These are phyloP conservation scores for Neolamprologus longior DNA, from an alignment of 2,113 vertebrate species.

Conservation along the genomic window DNA sequence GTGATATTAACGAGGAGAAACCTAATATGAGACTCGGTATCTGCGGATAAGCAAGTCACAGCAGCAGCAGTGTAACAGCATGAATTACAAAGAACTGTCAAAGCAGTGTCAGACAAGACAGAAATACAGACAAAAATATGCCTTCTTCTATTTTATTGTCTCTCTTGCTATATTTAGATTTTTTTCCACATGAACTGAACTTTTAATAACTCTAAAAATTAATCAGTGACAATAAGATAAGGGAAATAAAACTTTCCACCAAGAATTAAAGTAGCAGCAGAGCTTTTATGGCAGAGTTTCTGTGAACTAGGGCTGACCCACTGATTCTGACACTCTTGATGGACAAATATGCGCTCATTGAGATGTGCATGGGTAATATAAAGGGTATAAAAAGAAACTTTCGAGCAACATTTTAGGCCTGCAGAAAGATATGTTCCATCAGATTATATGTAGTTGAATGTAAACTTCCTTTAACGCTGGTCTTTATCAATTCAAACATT, in stretches of 20 bases:
- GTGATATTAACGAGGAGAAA: not conserved
- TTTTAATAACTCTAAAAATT: not conserved
- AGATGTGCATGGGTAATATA: not conserved
- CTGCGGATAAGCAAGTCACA: not conserved
- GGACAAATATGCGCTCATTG: not conserved
- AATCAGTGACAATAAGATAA: not conserved
- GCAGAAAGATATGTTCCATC: not conserved
- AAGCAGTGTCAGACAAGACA: not conserved
- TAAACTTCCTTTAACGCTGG: not conserved
- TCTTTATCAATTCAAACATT: not conserved
- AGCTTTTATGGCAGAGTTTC: not conserved
- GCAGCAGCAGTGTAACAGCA: not conserved
- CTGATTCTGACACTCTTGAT: not conserved
- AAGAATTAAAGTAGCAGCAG: not conserved
- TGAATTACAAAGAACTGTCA: not conserved
- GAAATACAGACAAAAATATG: not conserved
- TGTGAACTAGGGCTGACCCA: not conserved
- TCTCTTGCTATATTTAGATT: not conserved
- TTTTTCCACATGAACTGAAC: not conserved
- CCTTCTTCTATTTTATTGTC: not conserved
- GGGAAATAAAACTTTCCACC: not conserved
- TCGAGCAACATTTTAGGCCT: not conserved
- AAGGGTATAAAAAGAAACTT: not conserved
- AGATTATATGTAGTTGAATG: not conserved
- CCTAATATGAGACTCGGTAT: not conserved